Base-by-base conservation (phyloP, 2,888 invertebrate genomes). In the Amblyteles armatorius region DNA sequence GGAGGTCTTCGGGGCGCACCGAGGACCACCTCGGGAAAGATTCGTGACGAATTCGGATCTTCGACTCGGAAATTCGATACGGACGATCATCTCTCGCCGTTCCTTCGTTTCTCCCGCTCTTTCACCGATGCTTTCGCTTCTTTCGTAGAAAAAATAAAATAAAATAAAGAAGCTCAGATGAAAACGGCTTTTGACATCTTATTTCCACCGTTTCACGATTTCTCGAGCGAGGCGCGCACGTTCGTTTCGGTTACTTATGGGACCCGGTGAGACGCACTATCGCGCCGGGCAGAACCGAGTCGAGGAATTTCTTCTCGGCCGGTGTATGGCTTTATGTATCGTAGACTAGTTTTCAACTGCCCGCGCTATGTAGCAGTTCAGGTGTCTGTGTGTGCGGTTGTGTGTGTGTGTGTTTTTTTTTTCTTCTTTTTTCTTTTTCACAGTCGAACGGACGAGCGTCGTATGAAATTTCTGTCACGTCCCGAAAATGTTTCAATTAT, bases 41-140 rank as follows among this genome's bases (percentile, higher is more conserved):
- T 86, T 88, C 89, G 92, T 92, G 91, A 93, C 93, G 91, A 93
- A 92, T 93, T 86, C 81, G 81, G 87, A 90, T 87, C 87, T 89
- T 83, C 72, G 76, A 57, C 55, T 76, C 84, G 82, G 79, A 87
- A 88, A 91, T 92, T 91, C 81, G 91, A 90, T 87, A 85, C 89
- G 90, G 86, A 88, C 88, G 91, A 91, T 92, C 90, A 92, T 91
- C 89, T 87, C 40, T 82, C 71, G 9, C 29, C 69, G 79, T 79
- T 77, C 60, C 11, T 6, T 29, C 22, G 60, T 3, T 50, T 26
- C 72, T 33, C 36, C 9, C 44, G 7, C 36, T 83, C 57, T 76
- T 73, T 44, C 55, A 69, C 52, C 73, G 52, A 74, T 82, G 44
- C 65, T 80, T 72, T 50, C 69, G 73, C 68, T 72, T 79, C 74